phyloP scores from a whole-genome alignment of 1,140 invertebrate species.

The Diprion similis region DNA sequence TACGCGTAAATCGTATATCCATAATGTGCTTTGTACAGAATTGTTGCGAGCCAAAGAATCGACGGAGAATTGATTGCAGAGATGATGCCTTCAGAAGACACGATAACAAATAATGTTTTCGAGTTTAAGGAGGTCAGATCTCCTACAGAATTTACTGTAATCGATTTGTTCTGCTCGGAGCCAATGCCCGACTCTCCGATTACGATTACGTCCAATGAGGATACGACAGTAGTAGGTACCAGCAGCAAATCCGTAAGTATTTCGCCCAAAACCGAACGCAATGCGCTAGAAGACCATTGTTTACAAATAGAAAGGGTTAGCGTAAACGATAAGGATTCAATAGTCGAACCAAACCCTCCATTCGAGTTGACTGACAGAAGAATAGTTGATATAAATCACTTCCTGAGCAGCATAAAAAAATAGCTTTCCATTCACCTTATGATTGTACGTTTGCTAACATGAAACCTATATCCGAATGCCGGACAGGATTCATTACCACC shows the following conservation, averaged over 20 bases:
- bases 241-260: constrained; percentile 5
- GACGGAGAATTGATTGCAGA: neutral
- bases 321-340: constrained; percentile 7
- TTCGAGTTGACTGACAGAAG: constrained; percentile 17
- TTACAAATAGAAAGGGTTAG: neutral
- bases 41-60: neutral
- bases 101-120: neutral
- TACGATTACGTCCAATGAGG: neutral
- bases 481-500: constrained; percentile 17
- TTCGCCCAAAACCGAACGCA: neutral
- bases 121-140: neutral
- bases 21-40: neutral
- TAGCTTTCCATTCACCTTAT: constrained; percentile 9
- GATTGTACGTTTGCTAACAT: constrained; percentile 12
- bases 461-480: constrained; percentile 14
- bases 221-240: constrained; percentile 4
- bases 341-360: constrained; percentile 4
- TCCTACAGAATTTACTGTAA: neutral
- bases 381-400: constrained; percentile 26
- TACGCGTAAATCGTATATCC: neutral
- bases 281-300: neutral
- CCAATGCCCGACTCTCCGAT: neutral
- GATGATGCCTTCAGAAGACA: neutral
- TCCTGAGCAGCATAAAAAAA: constrained; percentile 15
- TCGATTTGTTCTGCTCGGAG: neutral